These are phyloP conservation scores for Platalea minor DNA, from an alignment of 2,797 vertebrate genomes.

Conservation along the genomic window DNA sequence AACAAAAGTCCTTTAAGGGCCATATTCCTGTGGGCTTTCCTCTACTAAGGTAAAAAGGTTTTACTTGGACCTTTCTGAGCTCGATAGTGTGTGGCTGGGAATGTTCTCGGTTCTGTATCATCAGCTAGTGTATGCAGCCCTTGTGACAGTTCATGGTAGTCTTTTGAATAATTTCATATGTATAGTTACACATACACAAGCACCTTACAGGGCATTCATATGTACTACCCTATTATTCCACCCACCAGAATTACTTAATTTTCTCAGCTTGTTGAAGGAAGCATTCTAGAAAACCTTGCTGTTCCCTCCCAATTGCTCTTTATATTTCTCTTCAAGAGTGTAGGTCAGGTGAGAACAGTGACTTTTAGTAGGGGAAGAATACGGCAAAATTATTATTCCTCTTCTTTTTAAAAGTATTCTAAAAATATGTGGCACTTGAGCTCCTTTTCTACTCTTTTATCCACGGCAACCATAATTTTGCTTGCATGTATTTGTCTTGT, in stretches of 20 bases:
- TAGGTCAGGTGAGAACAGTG: background rate
- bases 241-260: background rate
- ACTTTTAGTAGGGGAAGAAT: background rate
- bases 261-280: background rate
- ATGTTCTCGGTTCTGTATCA: background rate
- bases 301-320: background rate
- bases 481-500: background rate
- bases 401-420: background rate
- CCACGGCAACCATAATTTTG: background rate
- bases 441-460: background rate
- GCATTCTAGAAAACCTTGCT: background rate
- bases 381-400: background rate
- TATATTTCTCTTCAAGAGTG: background rate
- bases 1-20: background rate
- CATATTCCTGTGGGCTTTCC: background rate
- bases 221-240: background rate
- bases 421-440: background rate
- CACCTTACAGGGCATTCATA: background rate
- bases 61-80: background rate
- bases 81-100: background rate
- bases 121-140: fast-evolving
- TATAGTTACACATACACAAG: background rate
- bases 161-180: background rate
- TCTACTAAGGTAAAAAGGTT: background rate
- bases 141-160: background rate